Base-by-base conservation (phyloP, 2,888 invertebrate species). In the Eumacrocentrus americanus region DNA sequence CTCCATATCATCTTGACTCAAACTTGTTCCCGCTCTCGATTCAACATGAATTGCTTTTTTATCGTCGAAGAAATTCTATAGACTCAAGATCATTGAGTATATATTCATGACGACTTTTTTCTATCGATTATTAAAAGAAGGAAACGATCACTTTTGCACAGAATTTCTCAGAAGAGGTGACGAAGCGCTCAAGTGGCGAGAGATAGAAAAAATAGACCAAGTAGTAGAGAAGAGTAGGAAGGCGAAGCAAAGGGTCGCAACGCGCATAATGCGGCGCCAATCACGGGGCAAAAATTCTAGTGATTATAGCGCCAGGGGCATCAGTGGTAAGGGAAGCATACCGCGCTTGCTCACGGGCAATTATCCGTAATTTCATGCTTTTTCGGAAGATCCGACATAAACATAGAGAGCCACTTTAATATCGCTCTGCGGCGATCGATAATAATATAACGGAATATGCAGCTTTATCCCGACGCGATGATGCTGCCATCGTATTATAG, bases 291-390 rank as follows among this genome's bases (percentile, higher is more conserved):
- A 55, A 53, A 59, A 54, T 46, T 48, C 29, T 25, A 60, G 63
- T 67, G 63, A 67, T 67, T 67, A 67, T 66, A 64, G 20, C 11
- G 16, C 14, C 22, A 51, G 16, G 18, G 52, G 22, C 18, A 40
- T 22, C 20, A 42, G 18, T 4, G 34, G 25, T 14, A 54, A 60
- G 53, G 51, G 50, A 51, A 42, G 18, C 60, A 50, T 18, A 51
- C 52, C 58, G 37, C 44, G 47, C 44, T 35, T 48, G 54, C 59
- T 57, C 60, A 47, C 29, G 62, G 9, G 65, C 73, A 73, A 78
- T 78, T 80, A 80, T 77, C 72, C 72, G 72, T 78, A 80, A 80
- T 80, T 79, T 76, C 71, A 74, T 73, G 71, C 65, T 72, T 74
- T 75, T 78, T 76, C 70, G 74, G 72, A 64, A 67, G 72, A 74